These are phyloP conservation scores for Setipinna tenuifilis DNA, from an alignment of 2,797 vertebrate species.

Conservation along the genomic window DNA sequence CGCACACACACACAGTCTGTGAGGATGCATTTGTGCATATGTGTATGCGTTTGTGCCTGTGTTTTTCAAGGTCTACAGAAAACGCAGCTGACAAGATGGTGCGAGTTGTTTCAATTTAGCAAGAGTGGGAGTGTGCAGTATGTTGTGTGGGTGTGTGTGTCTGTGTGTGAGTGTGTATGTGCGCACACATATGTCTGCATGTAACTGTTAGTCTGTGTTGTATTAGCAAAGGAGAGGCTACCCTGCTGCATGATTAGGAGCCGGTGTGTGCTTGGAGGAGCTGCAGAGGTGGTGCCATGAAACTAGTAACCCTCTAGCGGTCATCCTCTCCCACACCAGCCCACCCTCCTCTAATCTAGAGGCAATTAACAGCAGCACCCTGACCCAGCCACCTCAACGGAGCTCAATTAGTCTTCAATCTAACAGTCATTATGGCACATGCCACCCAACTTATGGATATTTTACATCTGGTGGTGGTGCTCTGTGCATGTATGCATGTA, in stretches of 20 bases:
- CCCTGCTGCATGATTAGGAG: neutral
- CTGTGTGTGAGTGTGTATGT: neutral
- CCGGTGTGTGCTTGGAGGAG: neutral
- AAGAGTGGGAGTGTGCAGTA: constrained; percentile 11
- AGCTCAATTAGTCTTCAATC: constrained; percentile 34
- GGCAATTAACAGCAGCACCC: constrained; percentile 44
- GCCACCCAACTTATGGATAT: constrained; percentile 21
- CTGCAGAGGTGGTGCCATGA: neutral
- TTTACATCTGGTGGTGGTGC: neutral
- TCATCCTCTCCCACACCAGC: neutral
- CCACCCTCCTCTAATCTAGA: constrained; percentile 43
- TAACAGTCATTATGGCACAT: neutral
- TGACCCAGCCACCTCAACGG: constrained; percentile 21
- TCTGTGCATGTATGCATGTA: neutral
- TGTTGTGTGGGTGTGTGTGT: neutral
- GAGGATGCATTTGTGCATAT: neutral
- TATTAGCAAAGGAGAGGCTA: neutral
- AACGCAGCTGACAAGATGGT: neutral
- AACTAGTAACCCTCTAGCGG: neutral
- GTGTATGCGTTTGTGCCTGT: neutral
- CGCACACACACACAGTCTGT: neutral
- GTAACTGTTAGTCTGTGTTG: neutral
- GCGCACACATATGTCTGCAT: neutral
- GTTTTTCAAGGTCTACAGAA: constrained; percentile 3
- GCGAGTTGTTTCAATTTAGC: neutral